These are phyloP conservation scores for Drosophila siamana DNA, from an alignment of 2,888 invertebrate genomes.

Conservation along the genomic window DNA sequence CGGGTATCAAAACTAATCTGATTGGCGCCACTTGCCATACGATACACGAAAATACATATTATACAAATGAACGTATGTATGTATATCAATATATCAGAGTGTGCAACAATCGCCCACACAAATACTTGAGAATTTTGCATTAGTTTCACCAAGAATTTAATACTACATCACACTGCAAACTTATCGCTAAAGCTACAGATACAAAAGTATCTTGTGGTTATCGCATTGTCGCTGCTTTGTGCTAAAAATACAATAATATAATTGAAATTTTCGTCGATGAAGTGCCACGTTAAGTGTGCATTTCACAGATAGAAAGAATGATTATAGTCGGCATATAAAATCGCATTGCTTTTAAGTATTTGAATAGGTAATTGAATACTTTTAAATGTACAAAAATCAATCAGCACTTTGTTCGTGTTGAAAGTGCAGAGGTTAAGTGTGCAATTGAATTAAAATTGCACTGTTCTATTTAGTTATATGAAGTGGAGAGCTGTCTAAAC, in stretches of 20 bases:
- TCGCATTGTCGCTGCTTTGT: neutral
- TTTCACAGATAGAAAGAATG: neutral
- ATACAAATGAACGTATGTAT: neutral
- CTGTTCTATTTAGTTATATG: neutral
- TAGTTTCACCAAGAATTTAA: slow-evolving; percentile 6
- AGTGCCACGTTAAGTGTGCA: neutral
- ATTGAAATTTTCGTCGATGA: slow-evolving; percentile 1
- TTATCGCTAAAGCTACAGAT: slow-evolving; percentile 5
- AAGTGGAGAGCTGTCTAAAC: neutral
- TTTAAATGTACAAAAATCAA: too few relatives aligned
- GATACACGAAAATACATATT: slow-evolving; percentile 8
- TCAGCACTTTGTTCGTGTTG: neutral
- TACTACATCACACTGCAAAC: neutral
- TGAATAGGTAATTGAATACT: neutral
- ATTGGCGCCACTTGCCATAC: slow-evolving; percentile 23
- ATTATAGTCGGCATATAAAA: neutral
- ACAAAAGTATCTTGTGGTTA: slow-evolving; percentile 11
- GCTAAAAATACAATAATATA: slow-evolving; percentile 2
- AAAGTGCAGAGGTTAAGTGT: neutral
- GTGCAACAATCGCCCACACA: slow-evolving; percentile 22
- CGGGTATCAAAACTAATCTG: slow-evolving; percentile 16
- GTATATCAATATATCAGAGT: neutral
- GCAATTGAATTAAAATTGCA: neutral
- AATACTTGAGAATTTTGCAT: slow-evolving; percentile 11
- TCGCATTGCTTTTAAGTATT: too few relatives aligned